Conservation (phyloP, 2,797 vertebrate species). For the Dryobates pubescens region DNA sequence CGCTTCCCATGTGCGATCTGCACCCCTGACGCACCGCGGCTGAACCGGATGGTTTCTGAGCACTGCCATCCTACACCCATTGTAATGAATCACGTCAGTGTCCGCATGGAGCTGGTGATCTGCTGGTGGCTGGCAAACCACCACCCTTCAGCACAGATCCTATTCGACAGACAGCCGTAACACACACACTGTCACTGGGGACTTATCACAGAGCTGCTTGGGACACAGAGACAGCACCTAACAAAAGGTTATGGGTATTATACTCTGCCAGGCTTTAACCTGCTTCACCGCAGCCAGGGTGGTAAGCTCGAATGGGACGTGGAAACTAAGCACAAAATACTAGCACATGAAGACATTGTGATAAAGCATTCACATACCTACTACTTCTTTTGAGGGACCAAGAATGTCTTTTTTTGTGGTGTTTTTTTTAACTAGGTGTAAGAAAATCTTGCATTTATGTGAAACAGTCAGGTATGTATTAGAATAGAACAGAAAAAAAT, state of each 20-base stretch:
- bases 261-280: neutral
- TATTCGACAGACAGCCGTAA: neutral
- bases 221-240: neutral
- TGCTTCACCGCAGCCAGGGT: neutral
- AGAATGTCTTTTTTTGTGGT: neutral
- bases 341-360: accelerated
- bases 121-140: neutral
- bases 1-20: neutral
- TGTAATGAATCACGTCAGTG: neutral
- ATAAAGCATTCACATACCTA: neutral
- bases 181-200: accelerated
- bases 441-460: conserved; percentile 44
- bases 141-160: neutral
- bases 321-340: neutral
- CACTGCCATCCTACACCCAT: conserved; percentile 2
- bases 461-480: conserved; percentile 44
- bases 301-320: accelerated
- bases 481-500: conserved; percentile 58
- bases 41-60: neutral
- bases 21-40: neutral
- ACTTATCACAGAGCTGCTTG: accelerated
- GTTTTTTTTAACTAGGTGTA: neutral
- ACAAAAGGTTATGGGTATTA: accelerated
- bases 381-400: neutral
- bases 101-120: neutral